Base-by-base conservation (phyloP, 2,888 invertebrate genomes). In the Limenitis camilla region DNA sequence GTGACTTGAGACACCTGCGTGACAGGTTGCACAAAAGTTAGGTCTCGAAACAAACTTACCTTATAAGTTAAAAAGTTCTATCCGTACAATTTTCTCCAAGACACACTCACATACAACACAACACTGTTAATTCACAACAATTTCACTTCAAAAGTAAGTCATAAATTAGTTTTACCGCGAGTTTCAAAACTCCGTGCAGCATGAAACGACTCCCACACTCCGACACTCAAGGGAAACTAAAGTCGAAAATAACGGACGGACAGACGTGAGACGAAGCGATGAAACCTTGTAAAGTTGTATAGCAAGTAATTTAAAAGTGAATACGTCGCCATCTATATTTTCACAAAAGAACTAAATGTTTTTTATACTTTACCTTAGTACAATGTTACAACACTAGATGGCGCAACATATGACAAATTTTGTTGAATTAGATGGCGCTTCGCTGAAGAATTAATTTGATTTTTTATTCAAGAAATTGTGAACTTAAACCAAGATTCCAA, bases 1-100 rank as follows among this genome's bases (percentile, higher is more conserved):
- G 72, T 82, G 83, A 84, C 83, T 81, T 73, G 69, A 81, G 82
- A 83, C 85, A 86, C 85, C 85, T 85, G 84, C 79, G 78, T 81
- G 83, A 85, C 85, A 85, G 83, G 84, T 84, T 84, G 81, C 72
- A 76, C 68, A 66, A 74, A 76, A 69, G 71, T 71, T 71, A 72
- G 69, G 67, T 68, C 68, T 66, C 71, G 74, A 72, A 72, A 71
- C 74, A 32, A 77, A 72, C 72, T 72, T 69, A 73, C 73, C 82
- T 76, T 67, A 60, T 61, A 64, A 75, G 70, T 71, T 74, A 70
- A 60, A 66, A 69, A 64, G 53, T 59, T 59, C 49, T 62, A 61
- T 68, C 66, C 66, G 64, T 64, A 64, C 32, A 56, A 61, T 49
- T 51, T 64, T 62, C 64, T 59, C 60, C 66, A 62, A 59, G 55